Percentiles rank a stretch among this genome's conserved stretches.
Conservation (phyloP, 2,113 vertebrate species). For the Actenoides hombroni region DNA sequence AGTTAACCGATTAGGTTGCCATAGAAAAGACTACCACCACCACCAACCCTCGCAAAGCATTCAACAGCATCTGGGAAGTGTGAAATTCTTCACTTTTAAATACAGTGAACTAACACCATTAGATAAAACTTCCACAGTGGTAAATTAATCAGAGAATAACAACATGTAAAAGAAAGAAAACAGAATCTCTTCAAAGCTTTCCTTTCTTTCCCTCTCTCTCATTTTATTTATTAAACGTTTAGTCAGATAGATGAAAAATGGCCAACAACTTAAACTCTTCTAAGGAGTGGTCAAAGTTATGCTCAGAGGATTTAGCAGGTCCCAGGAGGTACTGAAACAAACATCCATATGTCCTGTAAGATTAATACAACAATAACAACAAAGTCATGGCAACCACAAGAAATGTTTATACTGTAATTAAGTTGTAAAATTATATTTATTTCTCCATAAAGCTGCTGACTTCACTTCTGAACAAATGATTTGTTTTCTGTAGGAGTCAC, state of each 20-base stretch:
- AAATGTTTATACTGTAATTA: conserved; percentile 60
- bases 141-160: conserved; percentile 30
- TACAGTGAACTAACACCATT: conserved; percentile 26
- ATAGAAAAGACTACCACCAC: not conserved
- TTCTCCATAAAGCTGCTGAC: conserved; percentile 65
- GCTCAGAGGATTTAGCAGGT: not conserved
- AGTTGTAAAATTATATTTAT: conserved; percentile 70
- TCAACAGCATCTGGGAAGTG: conserved; percentile 29
- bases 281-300: not conserved
- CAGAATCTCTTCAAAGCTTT: not conserved
- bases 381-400: conserved; percentile 20
- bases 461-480: conserved; percentile 52
- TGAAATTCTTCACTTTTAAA: conserved; percentile 50
- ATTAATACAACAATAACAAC: conserved; percentile 61
- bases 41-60: not conserved
- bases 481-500: conserved; percentile 54
- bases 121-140: conserved; percentile 6
- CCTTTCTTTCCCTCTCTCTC: not conserved
- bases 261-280: not conserved
- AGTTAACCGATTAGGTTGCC: conserved; percentile 8
- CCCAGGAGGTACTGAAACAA: conserved; percentile 28
- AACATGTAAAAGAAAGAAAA: not conserved
- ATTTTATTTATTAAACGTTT: not conserved
- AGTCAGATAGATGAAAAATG: conserved; percentile 17
- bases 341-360: conserved; percentile 50